Evolutionary conservation across 2,797 vertebrate genomes (phyloP).

Genomic region (Natrix natrix): DNA sequence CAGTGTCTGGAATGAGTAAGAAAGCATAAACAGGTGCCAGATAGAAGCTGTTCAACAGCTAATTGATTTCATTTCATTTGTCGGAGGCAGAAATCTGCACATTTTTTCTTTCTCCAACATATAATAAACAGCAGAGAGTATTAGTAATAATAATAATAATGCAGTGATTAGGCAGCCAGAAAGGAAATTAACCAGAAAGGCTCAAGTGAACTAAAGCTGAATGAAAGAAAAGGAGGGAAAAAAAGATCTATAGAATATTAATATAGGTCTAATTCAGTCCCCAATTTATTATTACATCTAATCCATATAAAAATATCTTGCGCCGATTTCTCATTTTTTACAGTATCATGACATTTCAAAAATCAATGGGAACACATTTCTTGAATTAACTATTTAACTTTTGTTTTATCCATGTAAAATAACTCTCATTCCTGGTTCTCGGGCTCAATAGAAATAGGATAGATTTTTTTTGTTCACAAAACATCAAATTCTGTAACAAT

Average conservation of each 20-base stretch:
- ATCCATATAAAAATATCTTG: neutral
- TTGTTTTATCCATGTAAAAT: neutral
- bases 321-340: neutral
- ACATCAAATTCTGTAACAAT: neutral
- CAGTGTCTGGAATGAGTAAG: neutral
- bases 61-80: conserved; percentile 1
- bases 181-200: neutral
- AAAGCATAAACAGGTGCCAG: neutral
- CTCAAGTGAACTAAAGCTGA: neutral
- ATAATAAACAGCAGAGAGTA: neutral
- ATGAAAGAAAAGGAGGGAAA: neutral
- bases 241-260: neutral
- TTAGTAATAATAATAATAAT: neutral
- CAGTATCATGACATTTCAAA: neutral
- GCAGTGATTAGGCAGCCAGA: neutral
- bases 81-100: neutral
- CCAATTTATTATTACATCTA: neutral
- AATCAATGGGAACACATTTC: neutral
- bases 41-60: neutral
- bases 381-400: neutral
- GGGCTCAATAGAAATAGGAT: neutral
- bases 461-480: neutral
- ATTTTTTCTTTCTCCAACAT: neutral
- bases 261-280: neutral
- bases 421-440: neutral